Evolutionary conservation across 2,888 invertebrate genomes (phyloP), one percentile per base, ranked within the genome.

Genomic region (Thecophora atra): DNA sequence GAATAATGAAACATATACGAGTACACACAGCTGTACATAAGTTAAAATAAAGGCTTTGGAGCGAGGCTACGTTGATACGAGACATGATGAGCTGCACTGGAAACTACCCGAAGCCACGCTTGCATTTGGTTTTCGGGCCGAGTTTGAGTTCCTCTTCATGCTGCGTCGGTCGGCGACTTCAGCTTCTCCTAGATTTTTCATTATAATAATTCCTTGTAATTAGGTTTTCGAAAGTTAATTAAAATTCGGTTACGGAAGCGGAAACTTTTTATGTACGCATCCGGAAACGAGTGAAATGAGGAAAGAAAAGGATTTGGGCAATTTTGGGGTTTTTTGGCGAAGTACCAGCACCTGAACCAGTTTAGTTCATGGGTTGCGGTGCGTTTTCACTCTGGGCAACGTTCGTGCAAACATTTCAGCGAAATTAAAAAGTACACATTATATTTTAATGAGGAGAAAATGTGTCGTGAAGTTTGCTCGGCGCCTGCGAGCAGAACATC

Each of bases 181-280:
- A 21, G 42, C n/a, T 47, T 58, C 42, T 44, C 42, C 44, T 26
- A 21, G 63, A 62, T 75, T 81, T 83, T 84, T 83, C 82, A 83
- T 83, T 82, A 83, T 85, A 81, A 85, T 85, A 84, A 85, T 85
- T 82, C 84, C 84, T 85, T 85, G 82, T 85, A 85, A 85, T 85
- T 85, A 85, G 85, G 85, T 85, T 85, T 84, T 83, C 81, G 82
- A 85, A 84, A 85, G 85, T 84, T 85, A 85, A 85, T 85, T 85
- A 85, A 85, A 85, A 85, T 85, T 84, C 83, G 82, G 84, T 84
- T 84, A 84, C 84, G 82, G 85, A 84, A 84, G 84, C 84, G 83
- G 83, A 84, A 85, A 84, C 82, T 81, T 81, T 79, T 80, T 83
- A 80, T 83, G 83, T 82, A 81, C 81, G 83, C 84, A n/a, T 82